A percentile compares a stretch with the other conserved stretches of the same genome.
phyloP scores from a whole-genome alignment of 53 echinoderm and acorn worm genomes.

The Patiria pectinifera region DNA sequence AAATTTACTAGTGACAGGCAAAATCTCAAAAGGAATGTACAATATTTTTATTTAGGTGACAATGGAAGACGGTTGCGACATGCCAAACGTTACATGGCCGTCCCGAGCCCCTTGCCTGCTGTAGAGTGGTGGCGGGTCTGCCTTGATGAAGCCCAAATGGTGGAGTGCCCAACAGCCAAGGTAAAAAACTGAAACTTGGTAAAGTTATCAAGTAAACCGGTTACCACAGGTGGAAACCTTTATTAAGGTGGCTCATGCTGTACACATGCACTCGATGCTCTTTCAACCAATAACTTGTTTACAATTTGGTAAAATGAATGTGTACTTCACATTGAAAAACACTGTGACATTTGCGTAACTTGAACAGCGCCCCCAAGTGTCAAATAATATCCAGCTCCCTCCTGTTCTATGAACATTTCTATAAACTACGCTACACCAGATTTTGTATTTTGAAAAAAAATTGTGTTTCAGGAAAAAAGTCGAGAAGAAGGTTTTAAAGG shows the following conservation, averaged over 20 bases:
- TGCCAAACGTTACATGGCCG: conserved; percentile 95
- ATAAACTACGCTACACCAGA: too few relatives aligned
- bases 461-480: too few relatives aligned
- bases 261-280: too few relatives aligned
- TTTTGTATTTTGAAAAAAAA: too few relatives aligned
- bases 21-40: background rate
- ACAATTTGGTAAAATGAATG: too few relatives aligned
- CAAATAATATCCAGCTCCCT: too few relatives aligned
- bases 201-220: background rate
- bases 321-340: too few relatives aligned
- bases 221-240: background rate
- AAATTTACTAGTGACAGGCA: background rate
- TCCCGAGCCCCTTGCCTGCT: conserved; percentile 93
- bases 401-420: too few relatives aligned
- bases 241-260: background rate
- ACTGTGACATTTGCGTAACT: too few relatives aligned
- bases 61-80: conserved; percentile 76
- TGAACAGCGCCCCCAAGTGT: too few relatives aligned
- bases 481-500: too few relatives aligned
- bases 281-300: too few relatives aligned
- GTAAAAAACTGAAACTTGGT: conserved; percentile 39
- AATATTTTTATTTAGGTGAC: conserved; percentile 43
- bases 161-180: conserved; percentile 93
- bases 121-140: conserved; percentile 99
- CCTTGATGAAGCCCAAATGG: conserved; percentile 98